A percentile compares a stretch with the other conserved stretches of the same genome.
These are phyloP conservation scores for Lasioglossum zephyrum DNA, from an alignment of 2,888 invertebrate species.

Conservation along the genomic window DNA sequence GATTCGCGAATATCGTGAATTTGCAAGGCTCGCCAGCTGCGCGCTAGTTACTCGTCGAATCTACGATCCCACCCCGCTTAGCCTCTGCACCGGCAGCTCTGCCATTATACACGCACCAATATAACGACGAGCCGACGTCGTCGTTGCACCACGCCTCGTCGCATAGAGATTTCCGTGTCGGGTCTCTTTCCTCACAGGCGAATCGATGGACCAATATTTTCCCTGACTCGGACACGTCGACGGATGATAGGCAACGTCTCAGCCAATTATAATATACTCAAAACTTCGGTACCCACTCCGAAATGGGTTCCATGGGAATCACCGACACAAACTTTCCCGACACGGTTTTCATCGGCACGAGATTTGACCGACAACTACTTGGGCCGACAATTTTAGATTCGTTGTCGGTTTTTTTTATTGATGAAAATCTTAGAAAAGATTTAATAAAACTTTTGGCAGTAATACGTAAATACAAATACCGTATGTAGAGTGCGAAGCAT, in stretches of 20 bases:
- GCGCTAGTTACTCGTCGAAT: constrained; percentile 70
- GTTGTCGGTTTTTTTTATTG: too few relatives aligned
- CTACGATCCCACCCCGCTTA: constrained; percentile 55
- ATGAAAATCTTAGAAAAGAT: too few relatives aligned
- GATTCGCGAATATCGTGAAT: constrained; percentile 73
- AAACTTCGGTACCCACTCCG: too few relatives aligned
- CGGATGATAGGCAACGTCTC: not conserved
- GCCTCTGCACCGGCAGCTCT: constrained; percentile 30
- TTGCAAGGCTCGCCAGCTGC: constrained; percentile 70
- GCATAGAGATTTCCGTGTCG: not conserved
- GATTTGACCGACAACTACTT: too few relatives aligned
- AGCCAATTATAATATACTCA: not conserved
- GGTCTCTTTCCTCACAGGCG: not conserved
- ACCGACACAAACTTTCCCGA: too few relatives aligned
- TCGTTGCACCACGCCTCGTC: not conserved
- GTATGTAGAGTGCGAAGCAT: too few relatives aligned
- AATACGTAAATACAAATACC: too few relatives aligned
- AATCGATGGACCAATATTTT: not conserved
- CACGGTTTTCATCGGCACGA: too few relatives aligned
- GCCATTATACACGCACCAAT: constrained; percentile 41
- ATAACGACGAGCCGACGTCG: constrained; percentile 24
- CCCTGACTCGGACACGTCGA: not conserved
- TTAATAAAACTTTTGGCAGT: too few relatives aligned
- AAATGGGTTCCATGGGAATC: too few relatives aligned
- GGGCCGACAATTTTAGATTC: too few relatives aligned